Base-by-base conservation (phyloP, 2,888 invertebrate species). In the Xestia c-nigrum region DNA sequence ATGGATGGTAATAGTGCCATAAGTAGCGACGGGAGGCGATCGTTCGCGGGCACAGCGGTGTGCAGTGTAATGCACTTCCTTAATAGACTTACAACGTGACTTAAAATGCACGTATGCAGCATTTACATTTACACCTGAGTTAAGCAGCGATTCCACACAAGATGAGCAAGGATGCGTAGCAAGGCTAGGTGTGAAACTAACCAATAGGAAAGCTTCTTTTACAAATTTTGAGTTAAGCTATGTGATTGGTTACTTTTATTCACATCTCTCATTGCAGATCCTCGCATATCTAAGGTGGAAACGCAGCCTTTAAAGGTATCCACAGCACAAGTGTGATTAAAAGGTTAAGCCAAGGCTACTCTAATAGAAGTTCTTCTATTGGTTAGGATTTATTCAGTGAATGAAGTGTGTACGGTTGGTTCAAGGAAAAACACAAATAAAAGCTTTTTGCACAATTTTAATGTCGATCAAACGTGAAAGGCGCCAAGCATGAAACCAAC, bases 1-100 rank as follows among this genome's bases (percentile, higher is more conserved):
- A 81, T 85, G 59, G 68, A 81, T 81, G 87, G 69, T 78, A 76
- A 85, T 80, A 46, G 73, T 47, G 69, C 69, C 71, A 76, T 78
- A 81, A 85, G 81, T 81, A 87, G 75, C 78, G 57, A 79, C 86
- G 86, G 88, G 76, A 76, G 81, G 88, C 82, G 81, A 74, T 72
- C 85, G 75, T 75, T 81, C 38, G 72, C 66, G 64, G 38, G 72
- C 84, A 80, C 88, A 89, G 81, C 75, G 70, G 70, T 70, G n/a
- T 19, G 66, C 67, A 14, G 47, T 59, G 74, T 75, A 71, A 61
- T 70, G 74, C 67, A 63, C 52, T 81, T 84, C 85, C 78, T 68
- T 69, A 81, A 70, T 75, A 72, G 65, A 81, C 69, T 70, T 57
- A 81, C 72, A 66, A 75, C 43, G 52, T 69, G 12, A 24, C 52